Conservation (phyloP, 2,888 invertebrate genomes). For the Acholoe squamosa region DNA sequence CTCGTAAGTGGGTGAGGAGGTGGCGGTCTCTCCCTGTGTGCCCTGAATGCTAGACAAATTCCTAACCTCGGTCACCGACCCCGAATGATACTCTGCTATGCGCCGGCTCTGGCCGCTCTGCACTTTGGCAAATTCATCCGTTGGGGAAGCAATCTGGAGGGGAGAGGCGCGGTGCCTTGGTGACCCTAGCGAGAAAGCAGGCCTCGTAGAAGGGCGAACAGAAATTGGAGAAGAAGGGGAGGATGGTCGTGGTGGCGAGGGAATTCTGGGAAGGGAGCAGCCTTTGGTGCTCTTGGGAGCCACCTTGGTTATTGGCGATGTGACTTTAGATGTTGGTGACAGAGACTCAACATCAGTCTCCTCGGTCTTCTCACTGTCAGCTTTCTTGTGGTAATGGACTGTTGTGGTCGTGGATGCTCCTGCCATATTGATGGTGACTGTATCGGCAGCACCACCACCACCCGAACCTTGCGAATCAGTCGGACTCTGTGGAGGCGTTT, state of each 20-base stretch:
- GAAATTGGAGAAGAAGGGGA: slow-evolving; percentile 43
- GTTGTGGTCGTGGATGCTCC: slow-evolving; percentile 53
- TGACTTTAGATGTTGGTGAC: slow-evolving; percentile 64
- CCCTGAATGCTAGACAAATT: neutral
- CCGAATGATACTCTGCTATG: slow-evolving; percentile 70
- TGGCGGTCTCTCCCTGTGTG: slow-evolving; percentile 38
- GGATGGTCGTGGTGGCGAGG: slow-evolving; percentile 13
- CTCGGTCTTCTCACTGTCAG: slow-evolving; percentile 63
- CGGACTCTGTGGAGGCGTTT: slow-evolving; percentile 82
- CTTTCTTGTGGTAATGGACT: slow-evolving; percentile 63
- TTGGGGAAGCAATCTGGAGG: slow-evolving; percentile 58
- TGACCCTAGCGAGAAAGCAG: slow-evolving; percentile 52
- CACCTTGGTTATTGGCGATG: neutral
- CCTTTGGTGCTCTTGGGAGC: slow-evolving; percentile 31
- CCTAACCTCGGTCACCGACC: slow-evolving; percentile 64
- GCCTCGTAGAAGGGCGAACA: slow-evolving; percentile 52
- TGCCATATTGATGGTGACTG: slow-evolving; percentile 67
- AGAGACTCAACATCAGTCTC: slow-evolving; percentile 68
- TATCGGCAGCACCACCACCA: slow-evolving; percentile 33
- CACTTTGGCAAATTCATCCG: slow-evolving; percentile 65
- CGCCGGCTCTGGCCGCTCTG: slow-evolving; percentile 67
- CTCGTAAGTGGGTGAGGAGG: slow-evolving; percentile 55
- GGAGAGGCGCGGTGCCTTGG: slow-evolving; percentile 55
- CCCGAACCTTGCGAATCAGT: slow-evolving; percentile 67
- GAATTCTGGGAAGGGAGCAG: neutral